Evolutionary conservation across 2,797 vertebrate genomes (phyloP).

Genomic region (Characodon lateralis): DNA sequence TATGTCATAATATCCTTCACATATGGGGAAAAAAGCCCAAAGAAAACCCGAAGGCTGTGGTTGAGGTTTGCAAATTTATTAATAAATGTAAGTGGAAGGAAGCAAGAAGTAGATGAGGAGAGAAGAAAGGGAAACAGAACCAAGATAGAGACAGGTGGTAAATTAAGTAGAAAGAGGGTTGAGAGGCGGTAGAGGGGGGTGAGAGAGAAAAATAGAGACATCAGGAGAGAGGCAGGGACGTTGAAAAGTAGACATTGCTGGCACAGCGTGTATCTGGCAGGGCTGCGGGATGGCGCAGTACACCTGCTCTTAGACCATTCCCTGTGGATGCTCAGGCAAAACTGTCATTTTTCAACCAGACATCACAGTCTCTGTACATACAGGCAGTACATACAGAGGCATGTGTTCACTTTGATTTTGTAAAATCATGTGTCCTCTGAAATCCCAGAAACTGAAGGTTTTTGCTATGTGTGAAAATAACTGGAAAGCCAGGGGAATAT

Average conservation of each 20-base stretch:
- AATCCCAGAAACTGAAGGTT: background rate
- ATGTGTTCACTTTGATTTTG: conserved; percentile 11
- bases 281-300: conserved; percentile 40
- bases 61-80: conserved; percentile 9
- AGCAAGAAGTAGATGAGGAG: conserved; percentile 16
- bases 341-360: conserved; percentile 40
- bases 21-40: background rate
- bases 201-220: conserved; percentile 21
- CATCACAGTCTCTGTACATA: conserved; percentile 8
- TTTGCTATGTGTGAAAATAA: conserved; percentile 3
- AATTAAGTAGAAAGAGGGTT: background rate
- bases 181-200: background rate
- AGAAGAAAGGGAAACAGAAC: background rate
- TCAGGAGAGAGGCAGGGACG: conserved; percentile 30
- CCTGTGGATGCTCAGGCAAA: conserved; percentile 51
- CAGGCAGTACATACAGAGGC: conserved; percentile 3
- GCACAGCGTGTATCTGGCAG: conserved; percentile 56
- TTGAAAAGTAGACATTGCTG: conserved; percentile 47
- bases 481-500: background rate
- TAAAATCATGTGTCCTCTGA: conserved; percentile 1
- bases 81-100: conserved; percentile 3
- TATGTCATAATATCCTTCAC: background rate
- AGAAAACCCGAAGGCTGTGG: conserved; percentile 22
- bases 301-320: conserved; percentile 67
- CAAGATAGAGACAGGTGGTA: conserved; percentile 19